A percentile compares a stretch with the other conserved stretches of the same genome.
These are phyloP conservation scores for Uria aalge DNA, from an alignment of 2,113 vertebrate species.

Conservation along the genomic window DNA sequence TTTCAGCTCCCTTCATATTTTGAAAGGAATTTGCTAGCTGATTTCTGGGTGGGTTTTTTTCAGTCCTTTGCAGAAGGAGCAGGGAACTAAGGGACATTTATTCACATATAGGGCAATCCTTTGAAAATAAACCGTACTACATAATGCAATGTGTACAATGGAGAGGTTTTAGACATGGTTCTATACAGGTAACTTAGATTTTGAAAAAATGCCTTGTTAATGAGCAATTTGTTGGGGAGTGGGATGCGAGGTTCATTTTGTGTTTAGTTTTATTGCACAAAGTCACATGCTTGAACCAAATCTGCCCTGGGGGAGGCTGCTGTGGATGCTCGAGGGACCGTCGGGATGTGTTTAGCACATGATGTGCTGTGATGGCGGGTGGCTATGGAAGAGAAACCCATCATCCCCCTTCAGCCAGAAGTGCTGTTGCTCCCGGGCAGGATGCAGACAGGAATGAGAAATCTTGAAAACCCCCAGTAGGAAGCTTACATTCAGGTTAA, in stretches of 20 bases:
- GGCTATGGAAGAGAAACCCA: background rate
- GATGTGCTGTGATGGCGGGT: fast-evolving
- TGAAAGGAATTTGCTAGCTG: background rate
- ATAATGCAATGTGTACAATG: no score
- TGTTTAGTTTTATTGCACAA: background rate
- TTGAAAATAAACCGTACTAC: background rate
- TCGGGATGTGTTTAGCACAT: fast-evolving
- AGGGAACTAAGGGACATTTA: background rate
- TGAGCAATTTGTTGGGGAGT: background rate
- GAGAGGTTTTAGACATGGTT: background rate
- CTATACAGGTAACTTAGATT: background rate
- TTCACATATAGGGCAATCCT: background rate
- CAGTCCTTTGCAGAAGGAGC: background rate
- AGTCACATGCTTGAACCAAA: background rate
- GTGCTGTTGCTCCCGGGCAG: background rate
- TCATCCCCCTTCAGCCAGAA: background rate
- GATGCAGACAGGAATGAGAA: background rate
- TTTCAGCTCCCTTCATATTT: background rate
- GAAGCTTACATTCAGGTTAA: background rate
- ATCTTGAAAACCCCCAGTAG: background rate
- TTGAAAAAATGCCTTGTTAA: background rate
- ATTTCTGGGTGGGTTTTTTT: background rate
- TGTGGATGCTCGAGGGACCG: fast-evolving
- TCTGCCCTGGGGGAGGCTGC: background rate
- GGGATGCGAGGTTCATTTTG: background rate